Base-by-base conservation (phyloP, 1,140 invertebrate genomes). In the Muscidifurax raptorellus region DNA sequence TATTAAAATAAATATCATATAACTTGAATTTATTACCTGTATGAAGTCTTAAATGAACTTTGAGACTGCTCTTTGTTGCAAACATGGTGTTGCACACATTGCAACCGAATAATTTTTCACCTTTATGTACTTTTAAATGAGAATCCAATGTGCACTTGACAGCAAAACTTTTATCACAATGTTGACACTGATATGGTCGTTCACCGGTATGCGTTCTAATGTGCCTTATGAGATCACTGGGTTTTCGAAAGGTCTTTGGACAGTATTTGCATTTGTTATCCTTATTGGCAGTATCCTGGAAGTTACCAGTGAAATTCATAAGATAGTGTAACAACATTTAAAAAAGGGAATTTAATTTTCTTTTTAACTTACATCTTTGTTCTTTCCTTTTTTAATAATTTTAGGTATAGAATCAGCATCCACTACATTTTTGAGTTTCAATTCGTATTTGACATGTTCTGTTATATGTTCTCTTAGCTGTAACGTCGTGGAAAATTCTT, bases 41-140 rank as follows among this genome's bases (percentile, higher is more conserved):
- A 87, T 96, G 95, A 0, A 96, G 89, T 80, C 95, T 88, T 95
- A 96, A 96, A 88, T 97, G 96, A 18, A 96, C 95, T 89, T 96
- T 96, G 0, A 96, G 90, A 82, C 94, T 95, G 6, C 95, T 94
- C 86, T 95, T 95, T 0, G 94, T 95, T 12, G 95, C 92, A 88
- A 95, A 96, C 30, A 93, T 86, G 81, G 92, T 93, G 79, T 92
- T 93, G 86, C 95, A 96, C 9, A 95, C 92, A 72, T 95, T 93
- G 87, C 95, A 96, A 18, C 89, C 89, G 83, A 94, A 95, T 36
- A 93, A 93, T 89, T 94, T 94, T 72, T 90, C 90, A 2, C 89
- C 92, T 3, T 88, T 95, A 88, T 96, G 96, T 67, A 93, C 94
- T 88, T 93, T 94, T 83, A 93, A 91, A 88, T 96, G 95, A 77